phyloP scores from a whole-genome alignment of 2,888 invertebrate species.

The Xylocampa areola region DNA sequence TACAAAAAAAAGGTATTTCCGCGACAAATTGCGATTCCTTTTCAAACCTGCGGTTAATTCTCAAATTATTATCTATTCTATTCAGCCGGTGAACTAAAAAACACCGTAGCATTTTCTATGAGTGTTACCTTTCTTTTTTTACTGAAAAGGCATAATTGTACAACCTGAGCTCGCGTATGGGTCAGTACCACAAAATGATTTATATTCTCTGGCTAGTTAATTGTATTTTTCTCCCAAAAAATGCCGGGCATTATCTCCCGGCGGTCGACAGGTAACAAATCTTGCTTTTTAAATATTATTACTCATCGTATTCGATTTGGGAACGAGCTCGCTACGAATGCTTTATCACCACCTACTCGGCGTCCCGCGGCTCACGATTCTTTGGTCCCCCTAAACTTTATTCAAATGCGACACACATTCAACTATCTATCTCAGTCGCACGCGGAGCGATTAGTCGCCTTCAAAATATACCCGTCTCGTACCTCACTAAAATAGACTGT shows the following conservation, averaged over 20 bases:
- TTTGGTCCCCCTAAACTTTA: constrained; percentile 89
- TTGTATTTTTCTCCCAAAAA: constrained; percentile 88
- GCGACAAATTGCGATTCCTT: constrained; percentile 49
- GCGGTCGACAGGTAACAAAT: constrained; percentile 89
- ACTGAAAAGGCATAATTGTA: constrained; percentile 79
- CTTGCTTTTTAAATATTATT: constrained; percentile 89
- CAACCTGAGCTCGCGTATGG: constrained; percentile 81
- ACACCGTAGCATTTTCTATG: constrained; percentile 73
- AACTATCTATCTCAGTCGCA: constrained; percentile 81
- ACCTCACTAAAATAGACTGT: constrained; percentile 88
- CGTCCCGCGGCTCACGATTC: constrained; percentile 86
- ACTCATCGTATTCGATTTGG: constrained; percentile 89
- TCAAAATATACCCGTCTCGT: constrained; percentile 80
- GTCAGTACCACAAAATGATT: constrained; percentile 83
- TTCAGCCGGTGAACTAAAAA: constrained; percentile 65
- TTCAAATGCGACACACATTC: constrained; percentile 87
- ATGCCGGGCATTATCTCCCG: constrained; percentile 83
- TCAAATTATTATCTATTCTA: constrained; percentile 76
- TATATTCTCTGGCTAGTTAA: constrained; percentile 84
- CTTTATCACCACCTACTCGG: constrained; percentile 90
- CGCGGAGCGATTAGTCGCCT: constrained; percentile 73
- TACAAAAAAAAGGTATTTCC: constrained; percentile 26
- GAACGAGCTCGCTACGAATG: constrained; percentile 87
- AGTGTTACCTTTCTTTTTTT: constrained; percentile 78
- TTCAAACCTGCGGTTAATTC: constrained; percentile 65